Base-by-base conservation (phyloP, 1,140 invertebrate species). In the Hirudo medicinalis region DNA sequence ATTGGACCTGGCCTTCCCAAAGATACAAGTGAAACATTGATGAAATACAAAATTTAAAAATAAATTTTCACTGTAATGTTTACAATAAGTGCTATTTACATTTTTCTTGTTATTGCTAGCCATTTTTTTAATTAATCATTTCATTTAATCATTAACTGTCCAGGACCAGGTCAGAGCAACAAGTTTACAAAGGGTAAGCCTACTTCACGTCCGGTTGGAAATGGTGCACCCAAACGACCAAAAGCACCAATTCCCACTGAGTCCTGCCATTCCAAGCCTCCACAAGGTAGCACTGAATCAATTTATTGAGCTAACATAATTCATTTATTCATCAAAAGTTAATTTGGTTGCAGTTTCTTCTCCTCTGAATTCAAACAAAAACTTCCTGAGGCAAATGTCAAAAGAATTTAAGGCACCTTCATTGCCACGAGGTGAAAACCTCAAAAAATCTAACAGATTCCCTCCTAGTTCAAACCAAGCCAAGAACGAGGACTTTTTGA, bases 1-100 rank as follows among this genome's bases (percentile, higher is more conserved):
- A 86, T 89, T 74, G 86, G 84, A 0, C 80, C 84, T 53, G 88
- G 88, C 40, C 78, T 89, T 32, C 85, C 87, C 2, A 83, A 79
- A 69, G 85, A 85, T 72, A 83, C 87, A 6, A 82, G 88, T 89
- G 80, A 84, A 86, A 80, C 69, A 32, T 63, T 32, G 20, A 13
- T 32, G 11, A 11, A 15, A 15, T 22, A 22, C 9, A n/a, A 25
- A 20, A 63, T 63, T 22, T 13, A 63, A 63, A 19, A 63, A 22
- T 6, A 60, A 25, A n/a, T 4, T 20, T 57, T 9, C 20, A n/a
- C 54, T 20, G 20, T 57, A 3, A n/a, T 57, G 20, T n/a, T 63
- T 11, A 25, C 17, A 63, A 63, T 27, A 22, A 60, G 15, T 4
- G 15, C 5, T 60, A 5, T 22, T 19, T 63, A 25, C 22, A 63